A percentile compares a stretch with the other conserved stretches of the same genome.
Conservation (phyloP, 2,888 invertebrate species). For the Busseola fusca region DNA sequence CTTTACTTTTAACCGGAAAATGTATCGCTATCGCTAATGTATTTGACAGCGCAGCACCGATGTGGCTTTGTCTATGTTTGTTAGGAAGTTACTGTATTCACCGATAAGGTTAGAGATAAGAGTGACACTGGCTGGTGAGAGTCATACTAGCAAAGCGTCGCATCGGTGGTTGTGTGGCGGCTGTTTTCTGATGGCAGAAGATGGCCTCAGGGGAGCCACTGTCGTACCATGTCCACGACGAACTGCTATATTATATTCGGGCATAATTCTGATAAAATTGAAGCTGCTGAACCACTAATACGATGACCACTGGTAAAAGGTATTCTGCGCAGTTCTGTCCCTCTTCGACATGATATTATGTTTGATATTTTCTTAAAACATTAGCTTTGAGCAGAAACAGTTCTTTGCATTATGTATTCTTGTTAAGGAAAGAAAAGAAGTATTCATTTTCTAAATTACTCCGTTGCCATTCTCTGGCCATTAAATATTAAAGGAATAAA, state of each 20-base stretch:
- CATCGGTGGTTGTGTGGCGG: no score
- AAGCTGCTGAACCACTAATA: no score
- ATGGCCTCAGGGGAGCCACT: no score
- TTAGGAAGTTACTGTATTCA: background rate
- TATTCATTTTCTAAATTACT: conserved; percentile 46
- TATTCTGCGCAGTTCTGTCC: no score
- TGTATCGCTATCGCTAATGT: background rate
- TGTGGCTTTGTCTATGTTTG: background rate
- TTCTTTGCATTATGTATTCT: conserved; percentile 18
- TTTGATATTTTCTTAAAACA: conserved; percentile 3
- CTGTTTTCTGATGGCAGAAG: no score
- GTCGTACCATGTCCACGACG: no score
- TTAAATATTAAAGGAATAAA: conserved; percentile 55
- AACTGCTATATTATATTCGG: no score
- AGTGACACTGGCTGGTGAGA: no score
- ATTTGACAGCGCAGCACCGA: background rate
- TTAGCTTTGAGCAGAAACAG: background rate
- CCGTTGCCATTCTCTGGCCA: conserved; percentile 29
- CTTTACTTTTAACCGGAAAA: background rate
- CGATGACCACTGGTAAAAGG: no score
- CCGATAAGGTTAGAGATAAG: no score
- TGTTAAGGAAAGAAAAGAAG: conserved; percentile 13
- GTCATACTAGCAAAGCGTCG: no score
- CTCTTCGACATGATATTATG: background rate
- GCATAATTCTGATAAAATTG: no score